Conservation (phyloP, 2,888 invertebrate genomes). For the Spicauda simplicius region DNA sequence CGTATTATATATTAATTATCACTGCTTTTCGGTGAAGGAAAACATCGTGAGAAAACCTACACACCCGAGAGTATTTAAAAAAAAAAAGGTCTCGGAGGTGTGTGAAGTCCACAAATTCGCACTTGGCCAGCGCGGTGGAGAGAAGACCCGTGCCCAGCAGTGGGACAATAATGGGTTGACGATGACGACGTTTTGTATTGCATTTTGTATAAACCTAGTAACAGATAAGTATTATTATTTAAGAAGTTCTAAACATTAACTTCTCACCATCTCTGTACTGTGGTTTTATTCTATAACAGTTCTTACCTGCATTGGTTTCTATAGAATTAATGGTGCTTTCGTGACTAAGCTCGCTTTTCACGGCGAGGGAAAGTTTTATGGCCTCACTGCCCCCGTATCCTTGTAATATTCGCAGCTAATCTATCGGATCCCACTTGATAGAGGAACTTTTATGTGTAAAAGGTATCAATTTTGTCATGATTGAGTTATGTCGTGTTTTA, state of each 20-base stretch:
- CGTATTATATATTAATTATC: too few relatives aligned
- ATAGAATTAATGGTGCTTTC: constrained; percentile 70
- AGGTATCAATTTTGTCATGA: constrained; percentile 19
- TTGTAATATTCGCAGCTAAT: constrained; percentile 55
- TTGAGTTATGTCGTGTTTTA: constrained; percentile 5
- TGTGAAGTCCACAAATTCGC: too few relatives aligned
- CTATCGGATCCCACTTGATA: constrained; percentile 43
- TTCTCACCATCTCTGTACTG: neutral
- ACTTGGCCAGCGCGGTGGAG: too few relatives aligned
- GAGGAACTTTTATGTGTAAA: constrained; percentile 36
- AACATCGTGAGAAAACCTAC: too few relatives aligned
- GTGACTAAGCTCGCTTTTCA: constrained; percentile 77
- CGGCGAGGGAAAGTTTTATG: constrained; percentile 74
- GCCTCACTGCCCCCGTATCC: constrained; percentile 54
- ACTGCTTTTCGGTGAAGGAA: too few relatives aligned
- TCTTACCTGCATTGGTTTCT: constrained; percentile 47
- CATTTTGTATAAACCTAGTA: too few relatives aligned
- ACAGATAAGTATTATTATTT: too few relatives aligned
- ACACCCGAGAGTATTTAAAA: too few relatives aligned
- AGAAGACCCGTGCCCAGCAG: too few relatives aligned
- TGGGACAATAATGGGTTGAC: too few relatives aligned
- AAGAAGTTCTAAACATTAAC: neutral
- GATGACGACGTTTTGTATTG: too few relatives aligned
- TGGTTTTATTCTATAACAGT: neutral
- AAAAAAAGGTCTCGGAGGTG: too few relatives aligned